A percentile compares a stretch with the other conserved stretches of the same genome.
Conservation (phyloP, 2,888 invertebrate genomes). For the Dicranocentrus wangi region DNA sequence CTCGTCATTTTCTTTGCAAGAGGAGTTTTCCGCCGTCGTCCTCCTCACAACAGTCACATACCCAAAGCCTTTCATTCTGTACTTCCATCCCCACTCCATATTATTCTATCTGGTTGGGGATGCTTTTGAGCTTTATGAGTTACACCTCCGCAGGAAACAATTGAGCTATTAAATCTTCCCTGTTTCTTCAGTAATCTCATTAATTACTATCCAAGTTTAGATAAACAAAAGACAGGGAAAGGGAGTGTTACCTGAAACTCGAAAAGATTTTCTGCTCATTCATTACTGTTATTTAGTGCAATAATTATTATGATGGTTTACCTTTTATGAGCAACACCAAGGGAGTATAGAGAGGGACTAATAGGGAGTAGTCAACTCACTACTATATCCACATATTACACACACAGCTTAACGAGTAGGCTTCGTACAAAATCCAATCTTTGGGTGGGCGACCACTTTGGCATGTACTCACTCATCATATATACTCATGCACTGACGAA, state of each 20-base stretch:
- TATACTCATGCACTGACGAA: too few relatives aligned
- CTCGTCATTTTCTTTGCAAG: conserved; percentile 3
- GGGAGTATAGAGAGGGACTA: conserved; percentile 8
- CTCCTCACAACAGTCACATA: neutral
- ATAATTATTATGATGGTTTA: conserved; percentile 51
- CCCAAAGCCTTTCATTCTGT: neutral
- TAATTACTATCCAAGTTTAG: conserved; percentile 43
- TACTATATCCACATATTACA: neutral
- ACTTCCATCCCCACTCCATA: conserved; percentile 34
- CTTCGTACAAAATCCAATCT: conserved; percentile 1
- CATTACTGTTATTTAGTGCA: conserved; percentile 33
- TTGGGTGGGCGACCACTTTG: conserved; percentile 56
- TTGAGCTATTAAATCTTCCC: conserved; percentile 50
- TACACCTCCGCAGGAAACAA: conserved; percentile 60
- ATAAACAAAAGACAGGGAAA: conserved; percentile 56
- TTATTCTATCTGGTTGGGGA: neutral
- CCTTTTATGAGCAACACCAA: conserved; percentile 48
- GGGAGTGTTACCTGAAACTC: conserved; percentile 43
- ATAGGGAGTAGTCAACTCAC: neutral
- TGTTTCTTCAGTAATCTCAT: conserved; percentile 28
- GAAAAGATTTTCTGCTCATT: conserved; percentile 12
- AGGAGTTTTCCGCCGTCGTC: too few relatives aligned
- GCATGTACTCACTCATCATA: conserved; percentile 41
- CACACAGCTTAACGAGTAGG: too few relatives aligned
- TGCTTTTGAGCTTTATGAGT: conserved; percentile 33